Conservation (phyloP, 2,113 vertebrate species). For the Uropsilus gracilis region DNA sequence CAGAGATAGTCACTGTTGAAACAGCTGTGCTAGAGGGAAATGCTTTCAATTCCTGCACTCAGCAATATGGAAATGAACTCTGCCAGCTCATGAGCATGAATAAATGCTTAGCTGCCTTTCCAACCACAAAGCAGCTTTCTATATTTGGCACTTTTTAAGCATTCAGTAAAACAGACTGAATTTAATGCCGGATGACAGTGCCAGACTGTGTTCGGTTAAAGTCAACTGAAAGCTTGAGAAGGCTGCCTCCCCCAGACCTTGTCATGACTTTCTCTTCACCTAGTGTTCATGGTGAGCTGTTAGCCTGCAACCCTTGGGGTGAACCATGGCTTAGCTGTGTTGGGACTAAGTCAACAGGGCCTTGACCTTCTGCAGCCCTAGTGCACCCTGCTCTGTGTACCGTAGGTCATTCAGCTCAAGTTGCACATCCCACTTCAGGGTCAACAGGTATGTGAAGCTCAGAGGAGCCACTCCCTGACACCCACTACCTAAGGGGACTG, state of each 20-base stretch:
- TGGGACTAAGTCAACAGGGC: background rate
- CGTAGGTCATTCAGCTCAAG: background rate
- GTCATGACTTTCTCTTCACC: background rate
- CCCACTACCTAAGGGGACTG: background rate
- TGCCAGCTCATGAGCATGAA: slow-evolving; percentile 75
- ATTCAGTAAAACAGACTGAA: slow-evolving; percentile 77
- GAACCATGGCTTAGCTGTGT: background rate
- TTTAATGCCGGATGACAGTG: slow-evolving; percentile 69
- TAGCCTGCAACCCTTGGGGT: background rate
- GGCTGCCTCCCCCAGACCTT: background rate
- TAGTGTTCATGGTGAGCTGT: slow-evolving; percentile 51
- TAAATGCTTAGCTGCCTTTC: slow-evolving; percentile 79
- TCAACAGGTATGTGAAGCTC: too few relatives aligned
- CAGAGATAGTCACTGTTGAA: background rate
- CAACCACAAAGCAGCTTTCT: slow-evolving; percentile 80
- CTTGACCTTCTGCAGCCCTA: background rate
- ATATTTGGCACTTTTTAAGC: slow-evolving; percentile 81
- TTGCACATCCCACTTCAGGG: background rate
- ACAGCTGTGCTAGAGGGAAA: slow-evolving; percentile 58
- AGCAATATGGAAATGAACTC: slow-evolving; percentile 68
- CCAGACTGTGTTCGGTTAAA: slow-evolving; percentile 67
- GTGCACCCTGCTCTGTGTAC: background rate
- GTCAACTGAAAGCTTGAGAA: slow-evolving; percentile 58
- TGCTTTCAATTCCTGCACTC: background rate
- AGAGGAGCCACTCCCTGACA: background rate